Percentiles rank a stretch among this genome's conserved stretches.
Evolutionary conservation across 1,140 invertebrate species (phyloP).

Genomic region (Cardiocondyla obscurior): DNA sequence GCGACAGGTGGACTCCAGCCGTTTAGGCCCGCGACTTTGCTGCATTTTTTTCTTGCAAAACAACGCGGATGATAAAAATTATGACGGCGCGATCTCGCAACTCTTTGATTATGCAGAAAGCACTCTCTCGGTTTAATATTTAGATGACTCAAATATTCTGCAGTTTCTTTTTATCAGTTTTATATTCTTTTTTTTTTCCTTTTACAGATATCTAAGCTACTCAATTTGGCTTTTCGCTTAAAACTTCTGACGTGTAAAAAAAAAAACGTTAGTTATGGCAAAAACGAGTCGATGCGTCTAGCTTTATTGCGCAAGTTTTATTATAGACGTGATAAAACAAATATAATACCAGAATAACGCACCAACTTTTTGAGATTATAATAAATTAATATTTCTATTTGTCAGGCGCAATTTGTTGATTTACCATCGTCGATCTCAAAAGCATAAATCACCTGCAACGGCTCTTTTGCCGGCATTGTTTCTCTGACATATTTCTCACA

Average conservation of each 20-base stretch:
- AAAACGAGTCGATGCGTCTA: too few species aligned
- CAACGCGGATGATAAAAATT: slow-evolving; percentile 12
- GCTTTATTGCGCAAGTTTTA: slow-evolving; percentile 36
- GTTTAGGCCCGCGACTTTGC: background rate
- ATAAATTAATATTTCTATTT: background rate
- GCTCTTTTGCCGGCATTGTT: background rate
- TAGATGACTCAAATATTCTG: too few species aligned
- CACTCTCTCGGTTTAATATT: background rate
- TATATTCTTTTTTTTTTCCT: too few species aligned
- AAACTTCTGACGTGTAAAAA: too few species aligned
- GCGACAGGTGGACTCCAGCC: slow-evolving; percentile 4
- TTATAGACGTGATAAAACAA: background rate
- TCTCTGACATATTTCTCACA: slow-evolving; percentile 58
- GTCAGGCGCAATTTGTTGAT: background rate
- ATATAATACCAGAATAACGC: too few species aligned
- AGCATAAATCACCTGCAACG: background rate
- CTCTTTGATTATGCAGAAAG: background rate
- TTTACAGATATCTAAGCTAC: too few species aligned
- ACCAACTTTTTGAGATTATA: too few species aligned
- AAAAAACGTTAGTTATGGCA: too few species aligned
- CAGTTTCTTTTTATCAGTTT: too few species aligned
- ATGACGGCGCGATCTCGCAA: background rate
- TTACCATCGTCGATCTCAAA: background rate
- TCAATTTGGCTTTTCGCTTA: too few species aligned
- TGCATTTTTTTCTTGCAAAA: slow-evolving; percentile 29